phyloP scores from a whole-genome alignment of 2,113 vertebrate genomes.

The Hemibates koningsi region DNA sequence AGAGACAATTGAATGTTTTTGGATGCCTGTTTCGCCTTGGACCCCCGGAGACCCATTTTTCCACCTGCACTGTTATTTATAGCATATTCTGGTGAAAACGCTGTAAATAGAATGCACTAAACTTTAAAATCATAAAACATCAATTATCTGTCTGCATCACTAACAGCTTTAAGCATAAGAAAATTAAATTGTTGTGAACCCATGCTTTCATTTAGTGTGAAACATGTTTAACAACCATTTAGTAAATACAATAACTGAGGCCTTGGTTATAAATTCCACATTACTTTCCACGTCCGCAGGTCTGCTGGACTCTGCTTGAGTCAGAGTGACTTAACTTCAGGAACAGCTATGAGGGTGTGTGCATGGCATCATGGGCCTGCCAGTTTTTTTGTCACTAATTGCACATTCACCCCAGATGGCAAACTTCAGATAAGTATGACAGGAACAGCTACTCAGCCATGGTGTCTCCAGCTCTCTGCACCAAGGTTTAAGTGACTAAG shows the following conservation, averaged over 20 bases:
- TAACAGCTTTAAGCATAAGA: background rate
- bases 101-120: background rate
- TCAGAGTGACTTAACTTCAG: background rate
- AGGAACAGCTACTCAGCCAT: background rate
- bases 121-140: background rate
- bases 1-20: background rate
- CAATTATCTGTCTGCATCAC: background rate
- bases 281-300: background rate
- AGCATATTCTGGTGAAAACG: background rate
- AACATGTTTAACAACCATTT: background rate
- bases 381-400: background rate
- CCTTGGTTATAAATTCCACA: background rate
- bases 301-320: background rate
- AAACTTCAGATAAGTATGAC: background rate
- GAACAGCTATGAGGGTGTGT: background rate
- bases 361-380: background rate
- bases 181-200: background rate
- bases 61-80: background rate
- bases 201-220: background rate
- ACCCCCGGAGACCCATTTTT: background rate
- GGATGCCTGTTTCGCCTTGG: accelerated
- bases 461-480: background rate
- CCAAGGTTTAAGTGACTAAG: background rate
- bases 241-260: background rate
- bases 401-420: background rate